Evolutionary conservation across 2,113 vertebrate species (phyloP), one percentile per base, ranked within the genome.

Genomic region (Chunga burmeisteri): DNA sequence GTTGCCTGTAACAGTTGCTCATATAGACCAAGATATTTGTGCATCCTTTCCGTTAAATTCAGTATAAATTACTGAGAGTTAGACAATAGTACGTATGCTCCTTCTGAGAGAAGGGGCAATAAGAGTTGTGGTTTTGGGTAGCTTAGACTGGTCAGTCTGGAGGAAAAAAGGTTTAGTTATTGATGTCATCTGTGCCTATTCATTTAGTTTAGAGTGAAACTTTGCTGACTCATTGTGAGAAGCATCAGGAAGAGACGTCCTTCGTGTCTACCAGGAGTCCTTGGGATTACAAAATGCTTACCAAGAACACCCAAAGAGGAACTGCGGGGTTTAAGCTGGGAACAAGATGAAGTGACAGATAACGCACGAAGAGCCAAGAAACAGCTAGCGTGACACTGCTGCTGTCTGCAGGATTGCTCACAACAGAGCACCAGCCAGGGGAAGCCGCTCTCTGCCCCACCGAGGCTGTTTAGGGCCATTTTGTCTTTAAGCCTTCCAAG

Each of bases 401-500:
- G 18, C 42, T 53, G 21, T 6, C 50, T 27, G 34, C 17, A 13
- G 4, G 5, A 25, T 7, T 44, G 73, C 47, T 58, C 30, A 25
- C 8, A 53, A 7, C 46, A 23, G 30, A 27, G 14, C 15, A 59
- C 13, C 42, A 59, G 44, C 22, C 56, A 56, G 12, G 12, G 50
- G 11, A 79, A 81, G 52, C 14, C 52, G 32, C 34, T 56, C 50
- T 66, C 3, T 42, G 17, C 42, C 27, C n/a, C 36, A 40, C 21
- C 1, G 0, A 1, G 19, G 9, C 59, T 29, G 8, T 34, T 56
- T 2, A 25, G 8, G 32, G 16, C 25, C 8, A 3, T 13, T 90
- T 26, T 27, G 13, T 42, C 44, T 78, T 52, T 11, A 56, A 56
- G 16, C 13, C 53, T 79, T 63, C 2, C 2, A 5, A 82, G n/a